These are phyloP conservation scores for Erinaceus europaeus DNA, from an alignment of 2,113 vertebrate genomes.

Conservation along the genomic window DNA sequence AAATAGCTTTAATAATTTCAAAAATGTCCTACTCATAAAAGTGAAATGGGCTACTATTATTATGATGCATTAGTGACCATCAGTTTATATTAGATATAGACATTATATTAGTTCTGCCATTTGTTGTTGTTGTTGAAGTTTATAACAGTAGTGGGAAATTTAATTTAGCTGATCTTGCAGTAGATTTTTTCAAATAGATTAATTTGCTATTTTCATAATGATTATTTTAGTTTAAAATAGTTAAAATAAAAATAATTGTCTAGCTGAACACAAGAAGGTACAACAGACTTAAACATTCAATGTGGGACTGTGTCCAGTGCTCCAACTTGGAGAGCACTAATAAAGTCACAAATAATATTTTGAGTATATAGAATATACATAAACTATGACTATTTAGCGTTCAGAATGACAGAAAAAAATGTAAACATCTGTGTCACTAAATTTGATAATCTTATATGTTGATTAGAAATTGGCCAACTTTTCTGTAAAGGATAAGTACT, in stretches of 20 bases:
- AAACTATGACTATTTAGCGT: not conserved
- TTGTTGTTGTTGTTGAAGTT: not conserved
- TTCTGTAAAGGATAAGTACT: not conserved
- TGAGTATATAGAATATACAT: not conserved
- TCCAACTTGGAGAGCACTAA: not conserved
- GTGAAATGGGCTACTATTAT: not conserved
- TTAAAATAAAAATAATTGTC: not conserved
- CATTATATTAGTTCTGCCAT: not conserved
- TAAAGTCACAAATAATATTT: not conserved
- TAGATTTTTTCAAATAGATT: not conserved
- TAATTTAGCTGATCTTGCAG: not conserved
- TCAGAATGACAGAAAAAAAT: not conserved
- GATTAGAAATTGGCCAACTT: not conserved
- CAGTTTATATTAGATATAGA: not conserved
- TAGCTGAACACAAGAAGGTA: not conserved
- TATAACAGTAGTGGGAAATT: not conserved
- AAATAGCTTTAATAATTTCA: not conserved
- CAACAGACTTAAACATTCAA: not conserved
- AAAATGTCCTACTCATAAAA: not conserved
- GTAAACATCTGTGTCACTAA: not conserved
- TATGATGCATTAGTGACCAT: not conserved
- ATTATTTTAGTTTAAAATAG: slow-evolving; percentile 9
- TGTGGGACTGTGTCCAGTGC: not conserved
- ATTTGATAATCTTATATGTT: not conserved
- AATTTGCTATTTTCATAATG: not conserved